Percentiles rank a stretch among this genome's conserved stretches.
phyloP scores from a whole-genome alignment of 2,113 vertebrate genomes.

The Phycodurus eques region DNA sequence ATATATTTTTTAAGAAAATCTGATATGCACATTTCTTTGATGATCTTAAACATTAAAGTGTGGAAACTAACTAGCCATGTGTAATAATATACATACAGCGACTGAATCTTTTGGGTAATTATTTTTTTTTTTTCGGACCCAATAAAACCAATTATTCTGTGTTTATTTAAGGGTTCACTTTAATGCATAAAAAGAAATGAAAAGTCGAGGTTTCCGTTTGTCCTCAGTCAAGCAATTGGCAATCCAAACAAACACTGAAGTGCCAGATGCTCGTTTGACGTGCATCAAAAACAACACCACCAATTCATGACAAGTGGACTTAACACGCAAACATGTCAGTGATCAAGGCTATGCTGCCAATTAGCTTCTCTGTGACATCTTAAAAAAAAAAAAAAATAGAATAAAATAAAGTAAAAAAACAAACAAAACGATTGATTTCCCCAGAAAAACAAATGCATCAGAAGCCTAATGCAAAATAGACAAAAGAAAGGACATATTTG shows the following conservation, averaged over 20 bases:
- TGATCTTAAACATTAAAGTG: too few relatives aligned
- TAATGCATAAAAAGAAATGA: background rate
- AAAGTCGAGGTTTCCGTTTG: background rate
- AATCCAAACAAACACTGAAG: background rate
- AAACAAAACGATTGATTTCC: background rate
- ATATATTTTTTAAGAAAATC: too few relatives aligned
- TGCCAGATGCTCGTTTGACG: background rate
- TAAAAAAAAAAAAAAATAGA: background rate
- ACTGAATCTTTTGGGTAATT: background rate
- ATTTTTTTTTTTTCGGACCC: background rate
- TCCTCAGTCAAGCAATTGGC: background rate
- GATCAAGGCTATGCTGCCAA: background rate
- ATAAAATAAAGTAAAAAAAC: too few relatives aligned
- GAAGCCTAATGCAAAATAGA: background rate
- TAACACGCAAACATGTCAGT: background rate
- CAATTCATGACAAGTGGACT: background rate
- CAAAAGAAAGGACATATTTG: constrained; percentile 26
- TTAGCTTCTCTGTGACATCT: background rate
- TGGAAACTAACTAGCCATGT: too few relatives aligned
- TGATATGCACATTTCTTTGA: too few relatives aligned
- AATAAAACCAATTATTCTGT: background rate
- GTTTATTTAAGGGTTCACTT: background rate
- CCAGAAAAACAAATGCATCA: background rate
- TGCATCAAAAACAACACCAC: background rate
- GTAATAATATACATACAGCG: too few relatives aligned